These are phyloP conservation scores for Nymphalis c-album DNA, from an alignment of 2,888 invertebrate species.

Conservation along the genomic window DNA sequence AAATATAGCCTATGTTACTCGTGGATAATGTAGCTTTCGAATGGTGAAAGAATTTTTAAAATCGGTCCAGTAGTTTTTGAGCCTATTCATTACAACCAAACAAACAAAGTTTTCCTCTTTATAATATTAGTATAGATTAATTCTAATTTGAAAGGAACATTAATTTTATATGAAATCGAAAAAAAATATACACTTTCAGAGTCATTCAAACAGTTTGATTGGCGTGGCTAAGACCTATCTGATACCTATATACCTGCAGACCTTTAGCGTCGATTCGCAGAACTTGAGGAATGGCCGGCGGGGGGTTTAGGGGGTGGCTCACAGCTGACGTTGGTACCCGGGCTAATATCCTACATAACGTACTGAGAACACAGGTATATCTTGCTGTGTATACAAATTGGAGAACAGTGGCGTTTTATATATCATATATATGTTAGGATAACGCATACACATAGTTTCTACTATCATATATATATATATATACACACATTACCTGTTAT, in stretches of 20 bases:
- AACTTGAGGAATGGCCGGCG: conserved; percentile 55
- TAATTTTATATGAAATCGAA: not conserved
- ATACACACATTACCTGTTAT: too few species aligned
- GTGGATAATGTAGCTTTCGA: too few species aligned
- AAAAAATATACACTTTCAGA: conserved; percentile 8
- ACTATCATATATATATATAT: too few species aligned
- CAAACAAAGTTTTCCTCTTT: too few species aligned
- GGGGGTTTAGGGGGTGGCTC: conserved; percentile 35
- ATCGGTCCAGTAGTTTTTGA: too few species aligned
- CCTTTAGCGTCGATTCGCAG: conserved; percentile 53
- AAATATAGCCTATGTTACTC: too few species aligned
- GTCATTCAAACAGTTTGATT: conserved; percentile 21
- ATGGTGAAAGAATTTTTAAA: too few species aligned
- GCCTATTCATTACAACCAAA: too few species aligned
- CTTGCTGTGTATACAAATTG: conserved; percentile 13
- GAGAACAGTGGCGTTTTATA: conserved; percentile 4
- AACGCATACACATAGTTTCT: too few species aligned
- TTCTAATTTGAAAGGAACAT: not conserved
- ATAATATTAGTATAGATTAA: too few species aligned
- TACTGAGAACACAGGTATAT: conserved; percentile 22
- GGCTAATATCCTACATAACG: conserved; percentile 36
- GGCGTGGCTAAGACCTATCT: conserved; percentile 25
- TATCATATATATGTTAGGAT: not conserved
- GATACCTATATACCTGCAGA: conserved; percentile 31
- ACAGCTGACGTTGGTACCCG: conserved; percentile 49